Base-by-base conservation (phyloP, 2,888 invertebrate species). In the Dasysyrphus albostriatus region DNA sequence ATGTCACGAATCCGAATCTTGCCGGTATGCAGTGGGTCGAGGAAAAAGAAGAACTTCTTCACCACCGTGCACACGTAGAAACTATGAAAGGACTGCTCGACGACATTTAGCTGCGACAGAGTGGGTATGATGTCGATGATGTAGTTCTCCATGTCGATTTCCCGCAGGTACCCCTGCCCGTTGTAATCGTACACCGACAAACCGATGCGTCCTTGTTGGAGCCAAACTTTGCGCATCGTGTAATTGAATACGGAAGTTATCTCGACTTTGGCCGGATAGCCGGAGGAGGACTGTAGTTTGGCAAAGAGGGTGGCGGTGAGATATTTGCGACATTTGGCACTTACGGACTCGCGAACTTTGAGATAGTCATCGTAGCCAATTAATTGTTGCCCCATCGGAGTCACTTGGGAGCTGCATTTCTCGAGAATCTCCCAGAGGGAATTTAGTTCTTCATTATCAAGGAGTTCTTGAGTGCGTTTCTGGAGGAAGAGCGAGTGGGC, bases 51-150 rank as follows among this genome's bases (percentile, higher is more conserved):
- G 93, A 99, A 98, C 92, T 98, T 98, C 89, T 98, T 94, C 0
- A 98, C 98, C 3, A 98, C 98, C 0, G 98, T 98, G 91, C 98
- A 98, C 24, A 98, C 96, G 92, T 99, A 99, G 93, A 99, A 99
- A 12, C 97, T 97, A 90, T 98, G 97, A 93, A 99, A 98, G 0
- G 98, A 98, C 44, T 97, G 96, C 92, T 98, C 98, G 72, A 99
- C 93, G 0, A 98, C 97, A 91, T 98, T 97, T 5, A 98, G 93
- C 74, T 98, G 98, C 0, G 97, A 96, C 49, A 99, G 93, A 0
- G 98, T 98, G 0, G 98, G 98, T 73, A 99, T 97, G 74, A 99
- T 93, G 91, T 99, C 98, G 16, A 96, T 94, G 89, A 99, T 98
- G 91, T 99, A 99, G 92, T 97, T 98, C 92, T 99, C 98, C 89